Conservation (phyloP, 2,888 invertebrate genomes). For the Tridacna gigas region DNA sequence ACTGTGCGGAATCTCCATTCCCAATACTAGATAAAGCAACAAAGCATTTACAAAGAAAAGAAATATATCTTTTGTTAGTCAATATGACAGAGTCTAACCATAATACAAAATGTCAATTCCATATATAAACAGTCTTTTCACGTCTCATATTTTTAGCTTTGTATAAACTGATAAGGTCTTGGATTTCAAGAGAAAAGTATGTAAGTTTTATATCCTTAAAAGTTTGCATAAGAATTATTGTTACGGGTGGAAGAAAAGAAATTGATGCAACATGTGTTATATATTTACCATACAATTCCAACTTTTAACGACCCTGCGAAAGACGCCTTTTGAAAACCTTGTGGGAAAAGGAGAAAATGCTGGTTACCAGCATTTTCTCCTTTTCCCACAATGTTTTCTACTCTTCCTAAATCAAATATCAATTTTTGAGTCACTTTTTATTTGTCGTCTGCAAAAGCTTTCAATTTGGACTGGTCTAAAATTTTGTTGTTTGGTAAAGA, state of each 20-base stretch:
- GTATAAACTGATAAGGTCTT: slow-evolving; percentile 24
- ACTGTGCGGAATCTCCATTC: not conserved
- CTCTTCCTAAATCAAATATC: no score
- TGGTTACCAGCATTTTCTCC: no score
- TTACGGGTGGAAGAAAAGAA: not conserved
- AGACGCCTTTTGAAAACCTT: no score
- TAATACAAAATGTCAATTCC: slow-evolving; percentile 33
- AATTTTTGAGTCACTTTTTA: no score
- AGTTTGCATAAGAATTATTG: not conserved
- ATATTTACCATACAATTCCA: no score
- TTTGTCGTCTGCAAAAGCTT: no score
- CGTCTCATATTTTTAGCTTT: slow-evolving; percentile 26
- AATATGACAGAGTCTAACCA: slow-evolving; percentile 21
- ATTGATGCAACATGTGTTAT: no score
- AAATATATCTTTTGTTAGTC: slow-evolving; percentile 23
- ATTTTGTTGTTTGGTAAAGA: no score
- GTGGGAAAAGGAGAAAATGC: no score
- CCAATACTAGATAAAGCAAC: slow-evolving; percentile 1
- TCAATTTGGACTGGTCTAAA: no score
- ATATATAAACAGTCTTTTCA: slow-evolving; percentile 49
- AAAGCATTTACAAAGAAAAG: slow-evolving; percentile 19
- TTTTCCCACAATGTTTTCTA: no score
- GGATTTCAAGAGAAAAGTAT: slow-evolving; percentile 17
- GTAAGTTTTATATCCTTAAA: not conserved
- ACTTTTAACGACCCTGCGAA: no score